Conservation (phyloP, 2,888 invertebrate species). For the Philereme transversata region DNA sequence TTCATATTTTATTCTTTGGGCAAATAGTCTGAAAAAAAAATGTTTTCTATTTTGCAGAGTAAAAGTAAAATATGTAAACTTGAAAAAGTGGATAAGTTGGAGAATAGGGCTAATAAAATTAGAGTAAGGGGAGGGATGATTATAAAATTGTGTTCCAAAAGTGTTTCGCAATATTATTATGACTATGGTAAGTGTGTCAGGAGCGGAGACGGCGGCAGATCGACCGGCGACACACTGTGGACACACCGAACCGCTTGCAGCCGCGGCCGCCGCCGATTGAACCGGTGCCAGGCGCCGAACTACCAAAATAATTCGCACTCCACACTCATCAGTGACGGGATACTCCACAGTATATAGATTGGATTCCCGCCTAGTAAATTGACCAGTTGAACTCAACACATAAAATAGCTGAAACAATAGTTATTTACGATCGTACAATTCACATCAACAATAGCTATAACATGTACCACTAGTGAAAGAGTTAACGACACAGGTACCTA, state of each 20-base stretch:
- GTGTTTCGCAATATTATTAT: background rate
- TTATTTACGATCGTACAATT: background rate
- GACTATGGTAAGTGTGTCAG: conserved; percentile 49
- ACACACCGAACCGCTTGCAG: conserved; percentile 25
- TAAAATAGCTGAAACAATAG: conserved; percentile 3
- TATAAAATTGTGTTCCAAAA: no score
- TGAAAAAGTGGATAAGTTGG: no score
- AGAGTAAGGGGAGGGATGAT: no score
- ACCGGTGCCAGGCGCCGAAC: conserved; percentile 71
- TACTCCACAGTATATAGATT: conserved; percentile 53
- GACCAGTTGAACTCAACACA: conserved; percentile 1
- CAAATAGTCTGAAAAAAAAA: background rate
- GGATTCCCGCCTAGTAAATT: conserved; percentile 43
- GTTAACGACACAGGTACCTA: background rate
- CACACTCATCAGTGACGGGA: conserved; percentile 53
- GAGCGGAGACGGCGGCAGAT: conserved; percentile 48
- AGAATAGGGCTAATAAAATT: no score
- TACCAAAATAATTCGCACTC: conserved; percentile 76
- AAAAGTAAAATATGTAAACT: no score
- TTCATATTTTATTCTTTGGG: background rate
- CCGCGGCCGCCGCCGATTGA: conserved; percentile 61
- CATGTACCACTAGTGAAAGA: conserved; percentile 1
- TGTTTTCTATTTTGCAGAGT: no score
- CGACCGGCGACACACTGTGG: conserved; percentile 58
- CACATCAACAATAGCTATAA: conserved; percentile 6